These are phyloP conservation scores for Mola mola DNA, from an alignment of 2,113 vertebrate genomes.

Conservation along the genomic window DNA sequence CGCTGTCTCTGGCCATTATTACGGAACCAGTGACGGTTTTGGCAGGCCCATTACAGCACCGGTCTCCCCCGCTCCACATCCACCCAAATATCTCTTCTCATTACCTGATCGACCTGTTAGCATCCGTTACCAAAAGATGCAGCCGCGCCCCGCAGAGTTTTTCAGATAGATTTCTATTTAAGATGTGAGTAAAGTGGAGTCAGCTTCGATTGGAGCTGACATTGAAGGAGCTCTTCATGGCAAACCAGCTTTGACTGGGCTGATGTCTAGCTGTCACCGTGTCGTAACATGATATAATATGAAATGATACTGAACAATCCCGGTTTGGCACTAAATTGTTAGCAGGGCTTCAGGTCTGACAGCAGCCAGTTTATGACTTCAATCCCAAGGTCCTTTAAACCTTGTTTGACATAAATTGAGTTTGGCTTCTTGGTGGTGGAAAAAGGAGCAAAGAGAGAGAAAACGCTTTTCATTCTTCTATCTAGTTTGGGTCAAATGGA, in stretches of 20 bases:
- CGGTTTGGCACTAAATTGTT: slow-evolving; percentile 98
- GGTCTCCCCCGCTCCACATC: slow-evolving; percentile 32
- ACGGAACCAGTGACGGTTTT: slow-evolving; percentile 65
- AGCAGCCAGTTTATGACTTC: slow-evolving; percentile 98
- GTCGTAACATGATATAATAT: slow-evolving; percentile 98
- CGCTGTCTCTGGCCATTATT: slow-evolving; percentile 58
- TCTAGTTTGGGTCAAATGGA: slow-evolving; percentile 88
- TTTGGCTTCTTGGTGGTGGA: slow-evolving; percentile 88
- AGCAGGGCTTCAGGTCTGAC: slow-evolving; percentile 97
- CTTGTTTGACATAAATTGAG: slow-evolving; percentile 99
- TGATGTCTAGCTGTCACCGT: slow-evolving; percentile 93
- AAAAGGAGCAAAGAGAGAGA: slow-evolving; percentile 81
- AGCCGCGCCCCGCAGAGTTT: slow-evolving; percentile 68
- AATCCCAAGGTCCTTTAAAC: slow-evolving; percentile 99
- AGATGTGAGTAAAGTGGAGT: slow-evolving; percentile 87
- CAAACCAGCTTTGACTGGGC: slow-evolving; percentile 96
- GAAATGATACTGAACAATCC: slow-evolving; percentile 99
- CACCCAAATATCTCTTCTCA: slow-evolving; percentile 75
- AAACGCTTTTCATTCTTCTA: slow-evolving; percentile 81
- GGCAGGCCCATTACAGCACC: slow-evolving; percentile 70
- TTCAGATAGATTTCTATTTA: slow-evolving; percentile 86
- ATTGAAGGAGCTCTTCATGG: slow-evolving; percentile 95
- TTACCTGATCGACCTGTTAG: slow-evolving; percentile 79
- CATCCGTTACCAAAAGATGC: slow-evolving; percentile 73
- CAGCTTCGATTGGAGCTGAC: slow-evolving; percentile 90